Evolutionary conservation across 2,113 vertebrate species (phyloP), one percentile per base, ranked within the genome.

Genomic region (Entelurus aequoreus): DNA sequence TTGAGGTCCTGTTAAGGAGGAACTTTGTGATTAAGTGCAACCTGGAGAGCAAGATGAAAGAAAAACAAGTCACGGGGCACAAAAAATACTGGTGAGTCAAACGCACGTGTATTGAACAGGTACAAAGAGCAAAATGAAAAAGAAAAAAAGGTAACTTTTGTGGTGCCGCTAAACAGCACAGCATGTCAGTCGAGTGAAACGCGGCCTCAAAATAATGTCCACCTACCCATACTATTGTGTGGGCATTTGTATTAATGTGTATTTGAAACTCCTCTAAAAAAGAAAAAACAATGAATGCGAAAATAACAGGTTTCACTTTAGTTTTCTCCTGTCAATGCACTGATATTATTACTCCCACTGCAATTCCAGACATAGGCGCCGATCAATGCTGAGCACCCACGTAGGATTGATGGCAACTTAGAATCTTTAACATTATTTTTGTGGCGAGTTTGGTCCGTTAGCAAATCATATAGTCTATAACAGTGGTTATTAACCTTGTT

Each of bases 311-410:
- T 54, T 36, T 54, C 21, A 2, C 36, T 56, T 56, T 10, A 7
- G 8, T 11, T 40, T 59, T 37, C 0, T 60, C 14, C 42, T 19
- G 35, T 48, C 50, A 54, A 11, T 40, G 16, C 16, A 52, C 54
- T 60, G 21, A 15, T 50, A 40, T 54, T 54, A 38, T 37, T 54
- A 37, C 72, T 71, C 42, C 60, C 58, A 66, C 65, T 68, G 69
- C 60, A 70, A 59, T 68, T 69, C 66, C 21, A 54, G 19, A 65
- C 19, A 8, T 9, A 65, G 55, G 2, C 28, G 28, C 1, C 28
- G 3, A 19, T 19, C 28, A 28, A 19, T 19, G 19, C 19, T 2
- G 19, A 28, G 28, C 28, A 28, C 28, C 28, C 2, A 28, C 28
- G 2, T 28, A 2, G 28, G 28, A 28, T 28, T 28, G 28, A 28